phyloP scores from a whole-genome alignment of 2,888 invertebrate species.

The Eilema griseolum region DNA sequence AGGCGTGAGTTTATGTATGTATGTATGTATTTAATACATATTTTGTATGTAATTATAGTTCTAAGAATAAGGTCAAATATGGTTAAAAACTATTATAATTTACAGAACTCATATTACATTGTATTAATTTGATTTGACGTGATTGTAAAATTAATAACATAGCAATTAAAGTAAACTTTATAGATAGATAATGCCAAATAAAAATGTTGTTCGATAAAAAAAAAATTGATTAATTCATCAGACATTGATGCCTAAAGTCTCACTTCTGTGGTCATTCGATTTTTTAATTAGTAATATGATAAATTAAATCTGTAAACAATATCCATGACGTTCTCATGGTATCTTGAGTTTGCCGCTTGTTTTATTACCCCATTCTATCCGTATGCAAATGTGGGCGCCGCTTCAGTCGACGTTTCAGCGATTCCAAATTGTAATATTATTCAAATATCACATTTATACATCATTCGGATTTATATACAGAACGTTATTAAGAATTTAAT shows the following conservation, averaged over 20 bases:
- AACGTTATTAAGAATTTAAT: slow-evolving; percentile 64
- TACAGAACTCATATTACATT: no score
- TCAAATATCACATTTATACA: slow-evolving; percentile 70
- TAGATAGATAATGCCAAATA: no score
- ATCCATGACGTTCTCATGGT: not conserved
- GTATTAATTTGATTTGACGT: no score
- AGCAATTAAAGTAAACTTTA: no score
- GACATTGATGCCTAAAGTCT: not conserved
- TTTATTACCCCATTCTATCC: slow-evolving; percentile 38
- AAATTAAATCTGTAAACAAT: not conserved
- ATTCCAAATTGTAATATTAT: slow-evolving; percentile 73
- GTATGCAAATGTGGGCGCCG: slow-evolving; percentile 66
- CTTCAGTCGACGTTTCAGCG: slow-evolving; percentile 59
- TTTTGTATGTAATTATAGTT: no score
- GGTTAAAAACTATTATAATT: not conserved
- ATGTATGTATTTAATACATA: no score
- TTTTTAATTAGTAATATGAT: not conserved
- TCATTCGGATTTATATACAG: slow-evolving; percentile 65
- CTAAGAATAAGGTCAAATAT: no score
- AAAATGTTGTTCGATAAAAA: no score
- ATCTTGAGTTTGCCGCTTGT: slow-evolving; percentile 10
- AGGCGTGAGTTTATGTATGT: no score
- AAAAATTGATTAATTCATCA: no score
- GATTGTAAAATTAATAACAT: no score
- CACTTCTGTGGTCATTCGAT: not conserved